Base-by-base conservation (phyloP, 23 tunicate species). In the Styela plicata region DNA sequence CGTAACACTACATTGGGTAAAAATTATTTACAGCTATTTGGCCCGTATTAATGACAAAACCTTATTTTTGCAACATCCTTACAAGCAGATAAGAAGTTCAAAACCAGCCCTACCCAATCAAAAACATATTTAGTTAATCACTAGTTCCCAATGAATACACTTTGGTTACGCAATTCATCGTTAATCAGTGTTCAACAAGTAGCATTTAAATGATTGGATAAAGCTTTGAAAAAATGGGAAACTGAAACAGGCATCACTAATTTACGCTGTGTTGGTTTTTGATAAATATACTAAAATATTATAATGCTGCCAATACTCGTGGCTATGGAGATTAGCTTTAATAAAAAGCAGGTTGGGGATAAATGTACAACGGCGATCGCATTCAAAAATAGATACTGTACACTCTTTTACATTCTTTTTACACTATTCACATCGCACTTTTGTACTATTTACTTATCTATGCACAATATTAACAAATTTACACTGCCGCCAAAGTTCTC, bases 311-410 rank as follows among this genome's bases (percentile, higher is more conserved):
- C n/a, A n/a, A n/a, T n/a, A n/a, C n/a, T n/a, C n/a, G n/a, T n/a
- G n/a, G n/a, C n/a, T n/a, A n/a, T n/a, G n/a, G n/a, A n/a, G n/a
- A n/a, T n/a, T n/a, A n/a, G 16, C 36, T 28, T 28, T 36, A 21
- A 71, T 34, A 28, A 71, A 71, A 66, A 71, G 34, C 34, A 16
- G 16, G 77, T 18, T 28, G 34, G 35, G 34, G 24, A 23, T 21
- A 25, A 76, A 76, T 76, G 52, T 76, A 76, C 81, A 76, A 52
- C 66, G 81, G 53, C 66, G 81, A 36, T 76, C 81, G 81, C 81
- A 44, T 52, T 76, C 81, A 76, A 76, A 76, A 76, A 44, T 44
- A 53, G 66, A 44, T 76, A 44, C 81, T 76, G 81, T 76, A 76
- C 81, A 76, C 66, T 44, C 66, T 53, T 76, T 52, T 33, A 76